Evolutionary conservation across 2,888 invertebrate species (phyloP), one percentile per base, ranked within the genome.

Genomic region (Cordylochernes scorpioides): DNA sequence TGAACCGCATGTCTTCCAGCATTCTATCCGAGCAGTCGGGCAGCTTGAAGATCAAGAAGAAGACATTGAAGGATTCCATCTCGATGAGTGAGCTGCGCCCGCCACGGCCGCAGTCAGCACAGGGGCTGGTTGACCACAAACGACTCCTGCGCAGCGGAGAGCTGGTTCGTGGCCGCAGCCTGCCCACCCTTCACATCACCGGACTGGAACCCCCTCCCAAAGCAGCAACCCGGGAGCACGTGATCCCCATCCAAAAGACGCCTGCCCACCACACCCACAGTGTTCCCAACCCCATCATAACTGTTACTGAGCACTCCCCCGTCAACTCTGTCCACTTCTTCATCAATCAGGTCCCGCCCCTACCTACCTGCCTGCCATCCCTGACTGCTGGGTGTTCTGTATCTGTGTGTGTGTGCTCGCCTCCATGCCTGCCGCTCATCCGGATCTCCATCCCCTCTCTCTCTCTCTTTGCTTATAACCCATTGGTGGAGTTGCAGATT

Each of bases 261-360:
- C 32, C 34, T 15, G 36, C 39, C 6, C 34, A 33, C 18, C 37
- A 37, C 24, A 34, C 36, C 17, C 36, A 52, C 44, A 68, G 70
- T 39, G 69, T 72, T 35, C 68, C 74, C 30, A 82, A 82, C 55
- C 91, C 91, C 1, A 88, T 88, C 30, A 91, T 91, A 33, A 88
- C 86, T 1, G 84, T 91, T 6, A 91, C 91, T 1, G 84, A 88
- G 49, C 86, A 88, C 48, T 84, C 84, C 1, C 86, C 86, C 1
- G 51, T 50, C 15, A 69, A 80, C 1, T 80, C 80, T 1, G 80
- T 80, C 1, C 80, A 82, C 50, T 77, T 70, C 47, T 60, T 75
- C 41, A 67, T 69, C 47, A 60, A 73, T 58, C 77, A 69, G 57
- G 71, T 70, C 57, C 51, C 45, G 38, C 26, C 8, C n/a, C n/a